A percentile compares a stretch with the other conserved stretches of the same genome.
These are phyloP conservation scores for Pithecia hirsuta DNA, from an alignment of 2,797 vertebrate genomes.

Conservation along the genomic window DNA sequence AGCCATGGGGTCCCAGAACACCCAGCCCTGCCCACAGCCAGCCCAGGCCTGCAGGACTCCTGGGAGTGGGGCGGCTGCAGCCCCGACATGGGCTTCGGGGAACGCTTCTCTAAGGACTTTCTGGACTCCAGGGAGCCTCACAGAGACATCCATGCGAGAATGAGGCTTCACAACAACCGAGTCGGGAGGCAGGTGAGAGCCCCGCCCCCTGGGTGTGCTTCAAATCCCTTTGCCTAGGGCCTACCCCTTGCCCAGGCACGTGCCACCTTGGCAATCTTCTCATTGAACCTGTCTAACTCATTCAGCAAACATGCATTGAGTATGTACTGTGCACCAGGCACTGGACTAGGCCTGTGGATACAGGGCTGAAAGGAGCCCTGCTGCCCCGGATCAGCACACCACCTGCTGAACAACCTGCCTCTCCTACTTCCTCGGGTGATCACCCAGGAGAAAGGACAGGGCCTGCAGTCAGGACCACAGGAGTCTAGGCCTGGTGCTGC, in stretches of 20 bases:
- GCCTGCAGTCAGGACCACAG: neutral
- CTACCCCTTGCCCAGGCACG: neutral
- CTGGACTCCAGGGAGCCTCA: slow-evolving; percentile 97
- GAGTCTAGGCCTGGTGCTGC: neutral
- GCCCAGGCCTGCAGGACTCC: slow-evolving; percentile 94
- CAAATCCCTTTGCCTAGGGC: neutral
- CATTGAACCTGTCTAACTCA: neutral
- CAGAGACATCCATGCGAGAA: slow-evolving; percentile 97
- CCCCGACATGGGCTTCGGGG: slow-evolving; percentile 97
- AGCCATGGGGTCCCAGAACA: slow-evolving; percentile 97
- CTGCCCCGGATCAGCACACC: neutral
- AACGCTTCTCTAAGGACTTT: slow-evolving; percentile 98
- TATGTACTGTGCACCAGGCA: neutral
- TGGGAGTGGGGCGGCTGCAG: slow-evolving; percentile 99
- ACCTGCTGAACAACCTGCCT: neutral
- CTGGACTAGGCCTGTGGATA: neutral
- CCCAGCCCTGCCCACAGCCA: slow-evolving; percentile 87
- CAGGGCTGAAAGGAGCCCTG: neutral
- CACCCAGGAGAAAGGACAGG: neutral
- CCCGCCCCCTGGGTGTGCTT: fast-evolving
- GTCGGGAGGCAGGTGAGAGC: slow-evolving; percentile 98
- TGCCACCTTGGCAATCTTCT: neutral
- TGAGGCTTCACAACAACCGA: slow-evolving; percentile 98
- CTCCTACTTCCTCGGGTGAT: neutral
- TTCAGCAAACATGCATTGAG: neutral